A percentile compares a stretch with the other conserved stretches of the same genome.
Conservation (phyloP, 2,888 invertebrate genomes). For the Tortrix viridana region DNA sequence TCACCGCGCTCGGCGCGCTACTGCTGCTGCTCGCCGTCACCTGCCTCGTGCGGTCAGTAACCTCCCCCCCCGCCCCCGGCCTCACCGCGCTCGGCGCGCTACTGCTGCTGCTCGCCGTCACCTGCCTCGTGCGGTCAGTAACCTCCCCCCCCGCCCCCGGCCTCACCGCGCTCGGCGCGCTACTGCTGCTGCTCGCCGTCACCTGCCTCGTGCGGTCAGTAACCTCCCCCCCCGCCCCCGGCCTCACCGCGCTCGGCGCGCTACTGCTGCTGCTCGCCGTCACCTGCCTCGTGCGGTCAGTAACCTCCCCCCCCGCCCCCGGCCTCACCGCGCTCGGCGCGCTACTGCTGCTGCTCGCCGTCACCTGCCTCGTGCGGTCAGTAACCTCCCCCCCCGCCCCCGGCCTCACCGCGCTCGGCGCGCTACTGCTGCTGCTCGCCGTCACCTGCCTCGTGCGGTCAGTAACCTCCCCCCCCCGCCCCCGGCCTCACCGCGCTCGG, state of each 20-base stretch:
- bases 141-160: neutral
- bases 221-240: neutral
- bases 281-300: conserved; percentile 87
- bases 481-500: too few relatives aligned
- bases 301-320: neutral
- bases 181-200: conserved; percentile 89
- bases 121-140: conserved; percentile 87
- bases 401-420: too few relatives aligned
- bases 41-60: conserved; percentile 85
- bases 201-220: conserved; percentile 87
- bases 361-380: conserved; percentile 88
- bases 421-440: conserved; percentile 88
- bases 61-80: neutral
- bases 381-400: neutral
- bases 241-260: too few relatives aligned
- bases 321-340: too few relatives aligned
- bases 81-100: too few relatives aligned
- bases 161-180: too few relatives aligned
- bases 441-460: conserved; percentile 89
- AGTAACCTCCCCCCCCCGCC: neutral
- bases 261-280: conserved; percentile 90
- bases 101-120: conserved; percentile 89
- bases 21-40: conserved; percentile 90
- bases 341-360: conserved; percentile 88
- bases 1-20: too few relatives aligned